Evolutionary conservation across 2,797 vertebrate genomes (phyloP), one percentile per base, ranked within the genome.

Genomic region (Heliangelus exortis): DNA sequence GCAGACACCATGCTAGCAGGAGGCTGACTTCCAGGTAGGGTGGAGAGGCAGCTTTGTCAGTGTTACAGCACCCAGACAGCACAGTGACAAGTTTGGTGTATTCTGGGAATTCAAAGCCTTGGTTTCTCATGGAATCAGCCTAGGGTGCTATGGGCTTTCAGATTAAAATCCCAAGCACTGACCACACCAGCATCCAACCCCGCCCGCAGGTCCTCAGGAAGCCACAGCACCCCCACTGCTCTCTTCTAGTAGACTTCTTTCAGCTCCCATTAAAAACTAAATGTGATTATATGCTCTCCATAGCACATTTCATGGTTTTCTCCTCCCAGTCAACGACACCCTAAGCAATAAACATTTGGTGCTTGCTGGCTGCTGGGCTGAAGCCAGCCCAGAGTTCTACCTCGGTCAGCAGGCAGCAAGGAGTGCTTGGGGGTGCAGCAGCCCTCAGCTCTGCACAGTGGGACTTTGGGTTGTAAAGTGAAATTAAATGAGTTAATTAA

Each of bases 1-100:
- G 53, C 6, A 43, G 62, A 13, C 39, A 11, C 22, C 55, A 28
- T 2, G 20, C 57, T 47, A 77, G 54, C 31, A 59, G 63, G 16
- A 76, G 9, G 23, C 29, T 48, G 47, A 31, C 45, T 61, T 51
- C 48, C 65, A 79, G 19, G 45, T 17, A 41, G 57, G 28, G 36
- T 31, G 34, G 61, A 68, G 66, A 68, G 0, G 1, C 26, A 54
- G 65, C 41, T 33, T 5, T 62, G 34, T 13, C 47, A 12, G 17
- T 28, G 14, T 43, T 66, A 31, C 34, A 78, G 43, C 43, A 68
- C 22, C 12, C 43, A 66, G 55, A 1, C 39, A 66, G 74, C 57
- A 58, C 1, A 1, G 21, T 1, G 4, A 62, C 0, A 0, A 62
- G 17, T 23, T 66, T n/a, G 20, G 33, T 2, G 5, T 18, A 13